Conservation (phyloP, 1,140 invertebrate species). For the Rhopalosiphum padi region DNA sequence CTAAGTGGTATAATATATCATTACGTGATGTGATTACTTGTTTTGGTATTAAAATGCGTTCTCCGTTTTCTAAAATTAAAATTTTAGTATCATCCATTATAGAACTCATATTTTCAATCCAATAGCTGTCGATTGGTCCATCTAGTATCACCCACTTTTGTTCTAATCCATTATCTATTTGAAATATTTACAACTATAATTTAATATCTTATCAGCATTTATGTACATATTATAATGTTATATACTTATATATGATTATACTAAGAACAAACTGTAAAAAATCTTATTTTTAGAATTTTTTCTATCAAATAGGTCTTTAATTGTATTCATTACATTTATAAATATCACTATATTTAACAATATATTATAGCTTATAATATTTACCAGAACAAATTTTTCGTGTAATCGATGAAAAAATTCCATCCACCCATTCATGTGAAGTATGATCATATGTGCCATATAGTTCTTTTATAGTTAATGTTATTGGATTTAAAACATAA, state of each 20-base stretch:
- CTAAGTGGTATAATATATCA: not conserved
- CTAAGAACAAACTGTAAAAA: not conserved
- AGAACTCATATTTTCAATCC: slow-evolving; percentile 83
- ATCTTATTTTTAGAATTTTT: not conserved
- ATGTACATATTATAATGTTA: not conserved
- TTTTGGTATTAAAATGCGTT: slow-evolving; percentile 76
- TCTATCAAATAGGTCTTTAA: not conserved
- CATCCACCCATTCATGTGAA: slow-evolving; percentile 86
- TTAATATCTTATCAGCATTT: not conserved
- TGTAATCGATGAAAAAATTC: slow-evolving; percentile 83
- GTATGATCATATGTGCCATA: slow-evolving; percentile 86
- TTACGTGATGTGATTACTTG: slow-evolving; percentile 54
- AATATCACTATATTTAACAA: not conserved
- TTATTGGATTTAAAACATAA: slow-evolving; percentile 83
- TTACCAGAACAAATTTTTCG: slow-evolving; percentile 66
- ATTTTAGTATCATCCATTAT: slow-evolving; percentile 89
- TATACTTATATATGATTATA: not conserved
- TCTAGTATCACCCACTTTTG: slow-evolving; percentile 87
- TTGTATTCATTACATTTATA: not conserved
- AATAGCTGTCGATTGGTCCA: slow-evolving; percentile 77
- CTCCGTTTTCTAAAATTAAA: slow-evolving; percentile 77
- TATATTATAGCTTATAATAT: not conserved
- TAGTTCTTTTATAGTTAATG: slow-evolving; percentile 78
- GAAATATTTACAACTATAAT: not conserved
- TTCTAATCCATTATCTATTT: slow-evolving; percentile 67